phyloP scores from a whole-genome alignment of 1,140 invertebrate species.

The Agrypnia vestita region DNA sequence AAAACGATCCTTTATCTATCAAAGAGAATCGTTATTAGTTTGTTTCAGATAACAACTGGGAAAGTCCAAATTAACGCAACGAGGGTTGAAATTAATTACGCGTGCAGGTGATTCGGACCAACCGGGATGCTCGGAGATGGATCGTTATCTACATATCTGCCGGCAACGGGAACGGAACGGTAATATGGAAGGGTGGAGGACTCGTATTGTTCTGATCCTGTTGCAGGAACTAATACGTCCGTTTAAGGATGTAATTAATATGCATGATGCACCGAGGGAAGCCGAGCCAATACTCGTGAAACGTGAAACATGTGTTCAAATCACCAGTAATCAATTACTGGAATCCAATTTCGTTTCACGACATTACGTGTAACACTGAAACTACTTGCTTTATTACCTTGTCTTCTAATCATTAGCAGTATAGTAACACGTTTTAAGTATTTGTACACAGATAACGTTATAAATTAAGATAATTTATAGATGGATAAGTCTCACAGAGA shows the following conservation, averaged over 20 bases:
- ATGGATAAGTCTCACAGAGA: too few relatives aligned
- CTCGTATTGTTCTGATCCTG: slow-evolving; percentile 34
- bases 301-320: too few relatives aligned
- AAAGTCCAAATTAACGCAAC: slow-evolving; percentile 30
- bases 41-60: slow-evolving; percentile 34
- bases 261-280: slow-evolving; percentile 16
- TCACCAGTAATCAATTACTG: too few relatives aligned
- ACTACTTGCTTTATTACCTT: too few relatives aligned
- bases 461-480: too few relatives aligned
- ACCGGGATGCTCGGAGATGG: slow-evolving; percentile 28
- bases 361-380: too few relatives aligned
- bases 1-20: not conserved
- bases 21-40: slow-evolving; percentile 33
- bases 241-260: slow-evolving; percentile 33
- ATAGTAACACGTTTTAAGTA: too few relatives aligned
- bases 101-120: slow-evolving; percentile 43
- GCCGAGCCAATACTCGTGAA: not conserved
- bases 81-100: slow-evolving; percentile 42
- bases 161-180: not conserved
- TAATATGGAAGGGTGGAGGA: slow-evolving; percentile 14
- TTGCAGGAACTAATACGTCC: slow-evolving; percentile 41
- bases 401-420: too few relatives aligned
- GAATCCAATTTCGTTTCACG: too few relatives aligned
- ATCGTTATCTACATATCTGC: slow-evolving; percentile 31
- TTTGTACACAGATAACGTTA: too few relatives aligned